These are phyloP conservation scores for Leptopilina clavipes DNA, from an alignment of 1,140 invertebrate species.

Conservation along the genomic window DNA sequence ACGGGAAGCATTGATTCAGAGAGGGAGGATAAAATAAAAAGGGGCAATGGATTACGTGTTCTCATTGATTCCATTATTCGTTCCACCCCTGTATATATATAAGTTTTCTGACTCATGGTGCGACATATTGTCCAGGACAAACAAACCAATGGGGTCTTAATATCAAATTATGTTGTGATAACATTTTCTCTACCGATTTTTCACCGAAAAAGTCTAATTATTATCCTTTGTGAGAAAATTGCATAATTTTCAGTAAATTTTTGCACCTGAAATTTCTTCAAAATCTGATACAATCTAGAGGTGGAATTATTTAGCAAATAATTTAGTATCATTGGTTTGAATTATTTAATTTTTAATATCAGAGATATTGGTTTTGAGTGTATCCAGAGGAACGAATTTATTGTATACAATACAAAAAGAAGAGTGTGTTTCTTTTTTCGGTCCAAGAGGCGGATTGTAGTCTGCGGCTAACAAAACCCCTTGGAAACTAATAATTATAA, in stretches of 20 bases:
- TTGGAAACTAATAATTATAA: slow-evolving; percentile 56
- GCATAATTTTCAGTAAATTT: too few species aligned
- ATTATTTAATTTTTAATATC: background rate
- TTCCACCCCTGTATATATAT: background rate
- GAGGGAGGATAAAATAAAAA: slow-evolving; percentile 25
- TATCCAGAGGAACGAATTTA: too few species aligned
- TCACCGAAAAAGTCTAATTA: too few species aligned
- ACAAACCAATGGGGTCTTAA: background rate
- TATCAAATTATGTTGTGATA: background rate
- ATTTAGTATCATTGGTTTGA: too few species aligned
- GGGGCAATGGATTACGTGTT: slow-evolving; percentile 18
- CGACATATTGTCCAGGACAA: slow-evolving; percentile 7
- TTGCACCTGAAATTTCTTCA: too few species aligned
- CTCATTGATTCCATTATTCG: slow-evolving; percentile 19
- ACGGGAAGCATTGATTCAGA: background rate
- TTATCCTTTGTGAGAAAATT: too few species aligned
- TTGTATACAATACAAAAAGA: slow-evolving; percentile 41
- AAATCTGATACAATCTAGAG: too few species aligned
- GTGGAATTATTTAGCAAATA: too few species aligned
- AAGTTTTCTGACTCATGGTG: slow-evolving; percentile 25
- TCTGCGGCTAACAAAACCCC: slow-evolving; percentile 51
- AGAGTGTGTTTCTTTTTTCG: slow-evolving; percentile 48
- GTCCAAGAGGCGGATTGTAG: slow-evolving; percentile 55
- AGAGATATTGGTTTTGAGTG: background rate
- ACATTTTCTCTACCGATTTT: too few species aligned